These are phyloP conservation scores for Gymnothorax reevesii DNA, from an alignment of 2,797 vertebrate genomes.

Conservation along the genomic window DNA sequence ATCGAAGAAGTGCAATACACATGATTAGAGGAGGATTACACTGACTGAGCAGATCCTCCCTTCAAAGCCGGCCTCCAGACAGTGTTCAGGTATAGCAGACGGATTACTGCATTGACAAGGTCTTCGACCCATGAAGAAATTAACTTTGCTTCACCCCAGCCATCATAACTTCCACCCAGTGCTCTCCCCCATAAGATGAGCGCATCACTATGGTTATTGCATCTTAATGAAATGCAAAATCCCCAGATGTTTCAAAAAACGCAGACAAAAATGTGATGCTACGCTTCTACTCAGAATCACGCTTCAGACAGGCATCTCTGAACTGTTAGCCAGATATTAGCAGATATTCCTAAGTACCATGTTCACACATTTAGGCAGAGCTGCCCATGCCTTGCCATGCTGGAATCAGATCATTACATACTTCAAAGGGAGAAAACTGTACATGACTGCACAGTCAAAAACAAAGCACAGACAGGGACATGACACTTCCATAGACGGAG, in stretches of 20 bases:
- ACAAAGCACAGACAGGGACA: not conserved
- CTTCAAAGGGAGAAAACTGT: not conserved
- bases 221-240: not conserved
- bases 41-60: not conserved
- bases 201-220: not conserved
- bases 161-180: not conserved
- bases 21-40: not conserved
- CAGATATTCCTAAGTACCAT: not conserved
- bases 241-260: not conserved
- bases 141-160: not conserved
- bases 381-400: not conserved
- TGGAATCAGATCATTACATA: not conserved
- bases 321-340: not conserved
- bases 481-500: not conserved
- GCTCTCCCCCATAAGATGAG: not conserved
- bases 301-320: not conserved
- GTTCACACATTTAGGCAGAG: not conserved
- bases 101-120: conserved; percentile 13
- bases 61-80: not conserved
- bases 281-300: not conserved
- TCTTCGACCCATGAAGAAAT: not conserved
- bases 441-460: not conserved
- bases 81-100: not conserved
- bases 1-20: conserved; percentile 12
- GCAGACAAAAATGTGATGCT: not conserved